Percentiles rank a stretch among this genome's conserved stretches.
phyloP scores from a whole-genome alignment of 2,113 vertebrate species.

The Epinephelus lanceolatus region DNA sequence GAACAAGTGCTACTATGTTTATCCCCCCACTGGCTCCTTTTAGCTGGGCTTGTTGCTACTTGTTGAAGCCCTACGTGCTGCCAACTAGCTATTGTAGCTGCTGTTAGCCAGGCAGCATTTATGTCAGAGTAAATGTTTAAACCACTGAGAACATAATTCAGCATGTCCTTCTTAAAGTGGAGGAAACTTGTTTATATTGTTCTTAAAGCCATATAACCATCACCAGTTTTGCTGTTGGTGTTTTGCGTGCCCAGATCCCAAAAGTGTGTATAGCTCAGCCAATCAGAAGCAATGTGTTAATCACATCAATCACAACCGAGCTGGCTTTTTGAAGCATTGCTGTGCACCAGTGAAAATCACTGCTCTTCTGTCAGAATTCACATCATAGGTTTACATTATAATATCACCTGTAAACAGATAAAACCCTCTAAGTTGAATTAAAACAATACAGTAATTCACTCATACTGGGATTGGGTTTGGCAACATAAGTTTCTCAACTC shows the following conservation, averaged over 20 bases:
- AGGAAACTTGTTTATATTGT: not conserved
- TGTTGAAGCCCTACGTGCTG: not conserved
- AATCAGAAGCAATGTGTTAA: slow-evolving; percentile 8
- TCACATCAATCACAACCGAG: slow-evolving; percentile 25
- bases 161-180: not conserved
- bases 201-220: not conserved
- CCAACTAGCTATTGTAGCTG: slow-evolving; percentile 5
- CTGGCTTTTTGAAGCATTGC: slow-evolving; percentile 1
- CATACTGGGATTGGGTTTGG: not conserved
- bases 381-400: not conserved
- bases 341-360: not conserved
- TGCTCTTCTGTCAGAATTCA: not conserved
- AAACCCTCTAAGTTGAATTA: not conserved
- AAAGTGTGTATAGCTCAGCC: not conserved
- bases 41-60: slow-evolving; percentile 34
- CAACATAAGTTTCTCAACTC: not conserved
- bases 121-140: not conserved
- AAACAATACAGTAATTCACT: not conserved
- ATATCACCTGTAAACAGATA: not conserved
- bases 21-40: slow-evolving; percentile 18
- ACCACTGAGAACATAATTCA: not conserved
- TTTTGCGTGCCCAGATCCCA: slow-evolving; percentile 1
- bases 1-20: slow-evolving; percentile 53
- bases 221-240: not conserved
- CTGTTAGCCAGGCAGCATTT: not conserved